Evolutionary conservation across 1,140 invertebrate genomes (phyloP).

Genomic region (Dendroctonus ponderosae): DNA sequence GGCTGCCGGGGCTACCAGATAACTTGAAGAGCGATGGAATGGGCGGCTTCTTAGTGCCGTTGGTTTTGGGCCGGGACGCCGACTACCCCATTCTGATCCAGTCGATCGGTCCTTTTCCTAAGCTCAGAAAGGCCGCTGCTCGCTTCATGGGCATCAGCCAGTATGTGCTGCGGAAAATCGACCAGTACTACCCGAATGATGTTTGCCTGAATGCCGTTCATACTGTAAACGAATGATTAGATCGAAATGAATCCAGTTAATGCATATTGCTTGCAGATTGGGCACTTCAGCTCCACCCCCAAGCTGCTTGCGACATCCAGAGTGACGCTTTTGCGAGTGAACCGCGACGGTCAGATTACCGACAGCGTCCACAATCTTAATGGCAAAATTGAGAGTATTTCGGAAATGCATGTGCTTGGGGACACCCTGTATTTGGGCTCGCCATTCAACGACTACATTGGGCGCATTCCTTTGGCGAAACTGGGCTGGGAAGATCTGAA

Average conservation of each 20-base stretch:
- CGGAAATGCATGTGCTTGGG: slow-evolving; percentile 61
- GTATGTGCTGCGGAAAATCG: slow-evolving; percentile 57
- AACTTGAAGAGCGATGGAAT: slow-evolving; percentile 67
- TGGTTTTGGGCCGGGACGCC: slow-evolving; percentile 56
- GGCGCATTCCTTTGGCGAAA: slow-evolving; percentile 58
- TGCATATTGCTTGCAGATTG: slow-evolving; percentile 48
- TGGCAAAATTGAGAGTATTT: slow-evolving; percentile 52
- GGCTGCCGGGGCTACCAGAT: slow-evolving; percentile 79
- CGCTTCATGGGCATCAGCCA: slow-evolving; percentile 58
- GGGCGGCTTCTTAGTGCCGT: slow-evolving; percentile 66
- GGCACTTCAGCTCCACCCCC: slow-evolving; percentile 48
- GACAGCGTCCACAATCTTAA: slow-evolving; percentile 60
- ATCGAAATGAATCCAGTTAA: background rate
- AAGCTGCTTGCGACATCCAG: slow-evolving; percentile 37
- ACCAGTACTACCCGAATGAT: slow-evolving; percentile 60
- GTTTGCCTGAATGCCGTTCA: slow-evolving; percentile 56
- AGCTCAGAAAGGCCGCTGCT: slow-evolving; percentile 61
- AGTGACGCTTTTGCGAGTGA: slow-evolving; percentile 59
- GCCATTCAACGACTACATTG: slow-evolving; percentile 68
- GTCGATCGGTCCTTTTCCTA: slow-evolving; percentile 57
- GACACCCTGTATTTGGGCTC: slow-evolving; percentile 65
- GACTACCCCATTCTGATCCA: slow-evolving; percentile 54
- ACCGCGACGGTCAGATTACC: slow-evolving; percentile 66
- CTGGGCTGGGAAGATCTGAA: slow-evolving; percentile 50
- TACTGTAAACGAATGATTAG: slow-evolving; percentile 52